phyloP scores from a whole-genome alignment of 1,140 invertebrate species.

The Lucilia cuprina region DNA sequence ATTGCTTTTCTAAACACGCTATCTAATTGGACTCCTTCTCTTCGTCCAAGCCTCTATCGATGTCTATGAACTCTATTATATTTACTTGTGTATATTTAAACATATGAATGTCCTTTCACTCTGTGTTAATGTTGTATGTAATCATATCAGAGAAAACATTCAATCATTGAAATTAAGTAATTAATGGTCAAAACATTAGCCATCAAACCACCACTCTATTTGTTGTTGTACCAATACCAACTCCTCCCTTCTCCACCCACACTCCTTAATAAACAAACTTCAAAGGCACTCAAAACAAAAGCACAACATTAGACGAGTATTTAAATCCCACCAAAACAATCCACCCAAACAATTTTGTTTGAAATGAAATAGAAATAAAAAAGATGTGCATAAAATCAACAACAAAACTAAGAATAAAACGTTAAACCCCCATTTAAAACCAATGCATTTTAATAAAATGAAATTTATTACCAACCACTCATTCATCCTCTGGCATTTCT shows the following conservation, averaged over 20 bases:
- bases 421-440: not conserved
- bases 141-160: slow-evolving; percentile 23
- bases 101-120: not conserved
- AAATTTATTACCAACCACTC: slow-evolving; percentile 39
- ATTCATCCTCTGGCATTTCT: too few relatives aligned
- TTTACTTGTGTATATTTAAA: not conserved
- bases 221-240: not conserved
- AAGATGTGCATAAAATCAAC: not conserved
- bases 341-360: not conserved
- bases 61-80: not conserved
- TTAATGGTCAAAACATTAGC: slow-evolving; percentile 33
- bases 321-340: not conserved
- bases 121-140: not conserved
- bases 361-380: not conserved
- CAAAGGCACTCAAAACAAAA: not conserved
- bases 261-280: not conserved
- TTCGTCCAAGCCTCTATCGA: not conserved
- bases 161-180: slow-evolving; percentile 35
- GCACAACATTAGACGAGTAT: not conserved
- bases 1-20: not conserved
- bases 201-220: not conserved
- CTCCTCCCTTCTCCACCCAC: not conserved
- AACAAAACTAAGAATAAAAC: not conserved
- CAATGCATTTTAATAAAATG: slow-evolving; percentile 38
- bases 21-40: not conserved